Evolutionary conservation across 2,888 invertebrate species (phyloP).

Genomic region (Calameuta filiformis): DNA sequence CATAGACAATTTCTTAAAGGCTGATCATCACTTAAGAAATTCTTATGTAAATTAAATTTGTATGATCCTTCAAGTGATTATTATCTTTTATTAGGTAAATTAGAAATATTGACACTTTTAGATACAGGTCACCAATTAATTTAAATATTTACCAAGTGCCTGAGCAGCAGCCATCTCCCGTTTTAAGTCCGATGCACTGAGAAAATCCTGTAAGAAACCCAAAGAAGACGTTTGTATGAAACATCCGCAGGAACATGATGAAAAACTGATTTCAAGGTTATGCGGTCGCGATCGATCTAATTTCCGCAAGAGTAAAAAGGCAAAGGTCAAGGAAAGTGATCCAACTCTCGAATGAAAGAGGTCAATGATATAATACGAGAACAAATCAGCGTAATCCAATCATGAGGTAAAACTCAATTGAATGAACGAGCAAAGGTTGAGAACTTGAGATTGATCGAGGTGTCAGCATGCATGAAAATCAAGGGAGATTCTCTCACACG

Average conservation of each 20-base stretch:
- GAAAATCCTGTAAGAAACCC: conserved; percentile 1
- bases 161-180: conserved; percentile 20
- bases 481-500: conserved; percentile 1
- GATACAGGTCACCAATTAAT: not conserved
- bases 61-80: not conserved
- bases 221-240: conserved; percentile 13
- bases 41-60: not conserved
- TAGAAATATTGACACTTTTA: not conserved
- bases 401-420: conserved; percentile 34
- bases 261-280: conserved; percentile 42
- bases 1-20: not conserved
- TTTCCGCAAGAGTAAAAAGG: not conserved
- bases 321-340: not conserved
- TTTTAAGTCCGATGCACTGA: conserved; percentile 1
- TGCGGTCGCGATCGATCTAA: conserved; percentile 34
- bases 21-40: not conserved
- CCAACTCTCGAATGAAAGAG: not conserved
- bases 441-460: conserved; percentile 42
- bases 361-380: not conserved
- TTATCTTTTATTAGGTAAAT: not conserved
- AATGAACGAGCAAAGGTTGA: conserved; percentile 33
- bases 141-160: conserved; percentile 18
- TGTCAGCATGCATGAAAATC: conserved; percentile 16
- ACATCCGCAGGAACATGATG: conserved; percentile 1
- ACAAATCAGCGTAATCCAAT: conserved; percentile 36